Evolutionary conservation across 2,888 invertebrate genomes (phyloP).

Genomic region (Protula sp.): DNA sequence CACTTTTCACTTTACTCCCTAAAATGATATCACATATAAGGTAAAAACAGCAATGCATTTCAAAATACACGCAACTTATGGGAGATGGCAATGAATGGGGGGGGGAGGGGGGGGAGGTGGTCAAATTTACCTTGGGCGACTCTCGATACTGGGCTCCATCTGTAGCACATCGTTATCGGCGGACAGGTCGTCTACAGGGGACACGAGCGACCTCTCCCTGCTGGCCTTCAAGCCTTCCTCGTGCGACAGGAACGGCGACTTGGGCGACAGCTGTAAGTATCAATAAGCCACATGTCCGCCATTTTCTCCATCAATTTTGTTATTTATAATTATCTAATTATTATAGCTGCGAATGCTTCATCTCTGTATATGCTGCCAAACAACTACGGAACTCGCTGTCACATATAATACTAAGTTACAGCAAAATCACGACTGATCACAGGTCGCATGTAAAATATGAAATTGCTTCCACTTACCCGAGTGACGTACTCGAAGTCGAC

Average conservation of each 20-base stretch:
- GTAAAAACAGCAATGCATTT: no score
- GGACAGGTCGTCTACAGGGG: constrained; percentile 26
- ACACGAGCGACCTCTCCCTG: constrained; percentile 22
- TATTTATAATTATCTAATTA: no score
- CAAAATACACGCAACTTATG: no score
- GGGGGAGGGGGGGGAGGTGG: no score
- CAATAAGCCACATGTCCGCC: not conserved
- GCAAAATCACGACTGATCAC: no score
- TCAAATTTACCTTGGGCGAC: constrained; percentile 31
- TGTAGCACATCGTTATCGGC: constrained; percentile 38
- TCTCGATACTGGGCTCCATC: constrained; percentile 39
- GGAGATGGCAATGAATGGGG: no score
- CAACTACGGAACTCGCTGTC: not conserved
- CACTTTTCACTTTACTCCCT: no score
- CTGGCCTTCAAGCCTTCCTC: constrained; percentile 25
- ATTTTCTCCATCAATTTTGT: no score
- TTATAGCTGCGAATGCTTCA: no score
- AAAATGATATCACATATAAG: no score
- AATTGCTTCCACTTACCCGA: constrained; percentile 32
- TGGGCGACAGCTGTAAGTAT: constrained; percentile 27
- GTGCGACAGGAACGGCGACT: constrained; percentile 30
- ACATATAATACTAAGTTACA: not conserved
- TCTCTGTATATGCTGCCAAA: not conserved
- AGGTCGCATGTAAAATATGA: no score
- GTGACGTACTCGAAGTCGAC: constrained; percentile 53